A percentile compares a stretch with the other conserved stretches of the same genome.
Evolutionary conservation across 2,797 vertebrate genomes (phyloP).

Genomic region (Acipenser transmontanus): DNA sequence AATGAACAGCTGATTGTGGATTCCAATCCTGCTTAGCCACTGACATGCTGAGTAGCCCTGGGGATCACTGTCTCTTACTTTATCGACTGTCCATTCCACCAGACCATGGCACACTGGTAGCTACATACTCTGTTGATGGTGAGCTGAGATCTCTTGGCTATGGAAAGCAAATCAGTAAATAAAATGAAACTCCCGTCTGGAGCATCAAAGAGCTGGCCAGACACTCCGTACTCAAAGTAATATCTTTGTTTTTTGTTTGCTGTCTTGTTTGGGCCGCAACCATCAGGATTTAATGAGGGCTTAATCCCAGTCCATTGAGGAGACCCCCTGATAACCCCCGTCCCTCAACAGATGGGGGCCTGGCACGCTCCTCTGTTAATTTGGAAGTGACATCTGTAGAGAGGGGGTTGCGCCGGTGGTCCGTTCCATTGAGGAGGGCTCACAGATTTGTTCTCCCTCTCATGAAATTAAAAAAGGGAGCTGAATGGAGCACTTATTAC

Average conservation of each 20-base stretch:
- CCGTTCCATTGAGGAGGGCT: conserved; percentile 7
- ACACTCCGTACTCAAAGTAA: background rate
- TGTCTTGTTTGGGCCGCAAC: background rate
- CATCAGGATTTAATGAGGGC: conserved; percentile 13
- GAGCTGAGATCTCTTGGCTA: too few relatives aligned
- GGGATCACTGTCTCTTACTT: background rate
- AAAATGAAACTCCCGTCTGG: background rate
- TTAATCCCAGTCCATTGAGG: conserved; percentile 15
- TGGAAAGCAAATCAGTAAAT: background rate
- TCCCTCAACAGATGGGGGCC: conserved; percentile 15
- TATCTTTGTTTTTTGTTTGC: conserved; percentile 1
- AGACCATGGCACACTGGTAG: too few relatives aligned
- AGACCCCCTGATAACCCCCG: conserved; percentile 7
- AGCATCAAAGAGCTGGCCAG: background rate
- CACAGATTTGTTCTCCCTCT: conserved; percentile 14
- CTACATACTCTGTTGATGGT: too few relatives aligned
- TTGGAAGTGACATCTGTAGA: conserved; percentile 16
- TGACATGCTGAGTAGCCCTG: background rate
- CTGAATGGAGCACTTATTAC: conserved; percentile 17
- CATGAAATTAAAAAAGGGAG: conserved; percentile 7
- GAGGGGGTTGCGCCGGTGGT: conserved; percentile 12
- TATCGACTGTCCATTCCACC: too few relatives aligned
- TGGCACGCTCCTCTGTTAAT: conserved; percentile 12
- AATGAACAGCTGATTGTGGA: background rate
- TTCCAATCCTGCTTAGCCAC: background rate